phyloP scores from a whole-genome alignment of 2,888 invertebrate genomes.

The Stictocephala bisonia region DNA sequence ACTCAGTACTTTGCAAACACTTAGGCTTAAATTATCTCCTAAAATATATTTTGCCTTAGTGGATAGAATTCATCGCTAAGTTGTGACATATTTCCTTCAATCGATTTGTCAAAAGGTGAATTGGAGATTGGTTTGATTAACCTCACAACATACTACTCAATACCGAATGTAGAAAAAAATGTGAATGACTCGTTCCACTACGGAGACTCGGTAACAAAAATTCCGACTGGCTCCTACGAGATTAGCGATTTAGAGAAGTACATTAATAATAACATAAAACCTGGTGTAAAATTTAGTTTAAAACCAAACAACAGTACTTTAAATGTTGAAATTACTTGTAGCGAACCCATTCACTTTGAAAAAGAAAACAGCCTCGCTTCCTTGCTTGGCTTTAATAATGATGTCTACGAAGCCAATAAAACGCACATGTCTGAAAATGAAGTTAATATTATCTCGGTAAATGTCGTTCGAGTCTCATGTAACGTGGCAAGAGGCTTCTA shows the following conservation, averaged over 20 bases:
- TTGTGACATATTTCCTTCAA: neutral
- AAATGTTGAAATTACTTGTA: too few species aligned
- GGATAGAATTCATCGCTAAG: neutral
- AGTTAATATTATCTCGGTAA: too few species aligned
- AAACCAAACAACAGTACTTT: too few species aligned
- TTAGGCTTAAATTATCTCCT: constrained; percentile 46
- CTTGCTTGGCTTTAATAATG: too few species aligned
- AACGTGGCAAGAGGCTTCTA: too few species aligned
- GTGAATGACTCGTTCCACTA: neutral
- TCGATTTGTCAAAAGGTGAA: neutral
- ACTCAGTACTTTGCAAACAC: constrained; percentile 46
- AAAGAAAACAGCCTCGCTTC: too few species aligned
- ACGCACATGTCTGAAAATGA: too few species aligned
- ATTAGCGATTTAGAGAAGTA: neutral
- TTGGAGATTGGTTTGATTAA: constrained; percentile 1
- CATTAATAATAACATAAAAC: too few species aligned
- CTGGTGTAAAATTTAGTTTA: too few species aligned
- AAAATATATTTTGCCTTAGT: neutral
- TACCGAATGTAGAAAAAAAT: neutral
- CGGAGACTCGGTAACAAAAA: neutral
- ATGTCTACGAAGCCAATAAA: too few species aligned
- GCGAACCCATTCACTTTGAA: too few species aligned
- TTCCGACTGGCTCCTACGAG: neutral
- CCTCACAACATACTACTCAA: neutral
- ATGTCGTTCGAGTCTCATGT: too few species aligned